Base-by-base conservation (phyloP, 1,140 invertebrate genomes). In the Octopus bimaculoides region DNA sequence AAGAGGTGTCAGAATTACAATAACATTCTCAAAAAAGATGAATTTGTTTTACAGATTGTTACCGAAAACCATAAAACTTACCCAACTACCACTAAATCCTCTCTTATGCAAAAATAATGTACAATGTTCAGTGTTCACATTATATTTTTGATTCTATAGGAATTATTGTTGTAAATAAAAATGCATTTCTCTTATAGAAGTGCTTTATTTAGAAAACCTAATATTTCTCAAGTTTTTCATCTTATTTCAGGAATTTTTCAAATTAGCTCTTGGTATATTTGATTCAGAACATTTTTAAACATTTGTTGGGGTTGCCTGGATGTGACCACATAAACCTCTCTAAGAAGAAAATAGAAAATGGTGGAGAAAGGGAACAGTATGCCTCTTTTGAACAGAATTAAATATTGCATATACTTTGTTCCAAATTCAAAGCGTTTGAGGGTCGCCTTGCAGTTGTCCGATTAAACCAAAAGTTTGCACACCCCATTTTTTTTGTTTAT, bases 141-240 rank as follows among this genome's bases (percentile, higher is more conserved):
- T 61, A 61, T 61, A 14, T 61, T 61, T 8, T 61, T 61, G 56
- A 61, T 61, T 61, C 56, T 61, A 61, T 61, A 61, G 56, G 14
- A 61, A 61, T 61, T 61, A n/a, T n/a, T n/a, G 56, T 61, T 61
- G 56, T 61, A 61, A 61, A 61, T 61, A 61, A 61, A 61, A 61
- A 61, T 61, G 14, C 56, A 14, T 61, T 61, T 61, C 56, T 61
- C 56, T 61, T 61, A 61, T 61, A 61, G 56, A 61, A 61, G 56
- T 61, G 14, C 56, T 61, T 61, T 61, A 61, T 61, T 61, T 8
- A 7, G 56, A 61, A 61, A 61, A 61, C 56, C 56, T 61, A 61
- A 8, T 61, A 61, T 61, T 61, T 61, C 56, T 61, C 14, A 61
- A 61, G 56, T 61, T 61, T 61, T 61, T 14, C 14, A 61, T 61